Base-by-base conservation (phyloP, 2,888 invertebrate species). In the Drosophila siamana region DNA sequence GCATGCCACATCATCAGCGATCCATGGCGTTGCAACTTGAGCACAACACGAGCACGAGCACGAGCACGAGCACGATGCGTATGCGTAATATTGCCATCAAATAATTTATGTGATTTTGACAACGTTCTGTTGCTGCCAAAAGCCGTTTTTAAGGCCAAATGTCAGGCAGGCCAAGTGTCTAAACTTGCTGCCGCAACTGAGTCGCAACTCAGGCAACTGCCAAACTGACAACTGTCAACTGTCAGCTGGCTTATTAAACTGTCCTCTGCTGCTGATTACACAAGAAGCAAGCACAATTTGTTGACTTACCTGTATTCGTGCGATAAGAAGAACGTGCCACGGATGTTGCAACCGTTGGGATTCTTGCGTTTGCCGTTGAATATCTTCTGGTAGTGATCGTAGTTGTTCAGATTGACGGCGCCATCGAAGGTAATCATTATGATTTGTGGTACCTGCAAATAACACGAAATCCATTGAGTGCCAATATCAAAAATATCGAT, bases 361-460 rank as follows among this genome's bases (percentile, higher is more conserved):
- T 98, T 98, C 89, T 95, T 94, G 77, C 96, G 93, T 90, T 95
- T 95, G 67, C 94, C 94, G 89, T 95, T 94, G 91, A 98, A 97
- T 59, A 98, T 96, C 92, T 96, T 96, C 91, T 94, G 95, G 93
- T 98, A 98, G 88, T 96, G 95, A 71, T 97, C 96, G 91, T 95
- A 97, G 93, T 98, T 98, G 92, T 98, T 97, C 89, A 97, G 94
- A 93, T 98, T 98, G 80, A 98, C 95, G 22, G 98, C 98, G 54
- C 98, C 98, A 91, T 98, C 98, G 91, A 98, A 98, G 40, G 98
- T 98, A 86, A 98, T 92, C 89, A 98, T 92, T 84, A 98, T 96
- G 94, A 98, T 97, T 94, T 98, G 98, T 6, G 98, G 98, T 38
- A 96, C 96, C 97, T 98, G 93, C 80, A n/a, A 40, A 13, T 15